phyloP scores from a whole-genome alignment of 1,140 invertebrate species.

The Eriocheir sinensis region DNA sequence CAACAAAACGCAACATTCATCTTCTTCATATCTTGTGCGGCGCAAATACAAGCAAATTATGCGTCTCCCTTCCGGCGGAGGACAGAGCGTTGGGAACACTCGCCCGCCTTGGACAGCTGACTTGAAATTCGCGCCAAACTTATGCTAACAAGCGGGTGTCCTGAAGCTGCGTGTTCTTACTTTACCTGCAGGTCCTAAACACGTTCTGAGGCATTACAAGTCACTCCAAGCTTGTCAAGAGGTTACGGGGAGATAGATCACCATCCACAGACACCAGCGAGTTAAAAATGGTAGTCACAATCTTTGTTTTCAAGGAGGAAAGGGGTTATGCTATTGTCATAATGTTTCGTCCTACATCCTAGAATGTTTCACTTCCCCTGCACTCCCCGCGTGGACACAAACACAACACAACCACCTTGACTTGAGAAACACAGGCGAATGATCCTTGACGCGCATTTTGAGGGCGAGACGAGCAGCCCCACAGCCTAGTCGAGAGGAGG shows the following conservation, averaged over 20 bases:
- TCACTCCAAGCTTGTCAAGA: not conserved
- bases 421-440: not conserved
- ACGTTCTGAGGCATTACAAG: not conserved
- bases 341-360: conserved; percentile 47
- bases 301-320: conserved; percentile 51
- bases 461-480: not conserved
- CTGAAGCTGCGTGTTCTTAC: not conserved
- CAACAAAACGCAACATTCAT: conserved; percentile 23
- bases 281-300: conserved; percentile 18
- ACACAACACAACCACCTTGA: not conserved
- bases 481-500: not conserved
- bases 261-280: not conserved
- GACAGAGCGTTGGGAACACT: conserved; percentile 54
- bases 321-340: conserved; percentile 45
- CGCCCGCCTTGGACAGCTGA: conserved; percentile 47
- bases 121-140: conserved; percentile 73
- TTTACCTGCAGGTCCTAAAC: not conserved
- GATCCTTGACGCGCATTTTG: not conserved
- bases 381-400: not conserved
- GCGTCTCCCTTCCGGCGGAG: conserved; percentile 36
- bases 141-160: conserved; percentile 48
- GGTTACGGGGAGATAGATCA: not conserved
- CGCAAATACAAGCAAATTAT: conserved; percentile 55
- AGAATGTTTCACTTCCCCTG: conserved; percentile 50
- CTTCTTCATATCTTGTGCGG: not conserved